Percentiles rank a stretch among this genome's conserved stretches.
These are phyloP conservation scores for Drosophila barbarae DNA, from an alignment of 2,888 invertebrate genomes.

Conservation along the genomic window DNA sequence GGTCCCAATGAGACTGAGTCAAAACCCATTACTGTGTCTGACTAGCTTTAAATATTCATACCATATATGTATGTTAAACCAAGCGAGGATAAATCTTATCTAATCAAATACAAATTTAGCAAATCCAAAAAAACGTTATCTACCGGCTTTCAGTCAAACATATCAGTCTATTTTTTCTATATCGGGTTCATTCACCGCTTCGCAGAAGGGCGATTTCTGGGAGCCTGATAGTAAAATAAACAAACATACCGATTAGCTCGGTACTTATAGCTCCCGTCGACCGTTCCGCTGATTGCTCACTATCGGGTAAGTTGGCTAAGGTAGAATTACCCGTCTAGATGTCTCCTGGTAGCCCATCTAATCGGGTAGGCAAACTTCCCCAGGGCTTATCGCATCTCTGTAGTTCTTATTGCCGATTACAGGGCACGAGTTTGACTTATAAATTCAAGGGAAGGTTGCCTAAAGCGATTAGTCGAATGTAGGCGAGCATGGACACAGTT, in stretches of 20 bases:
- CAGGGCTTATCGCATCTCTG: neutral
- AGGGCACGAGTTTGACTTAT: neutral
- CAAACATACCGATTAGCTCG: neutral
- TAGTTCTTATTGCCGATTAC: neutral
- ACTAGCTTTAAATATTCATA: neutral
- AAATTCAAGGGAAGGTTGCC: too few species aligned
- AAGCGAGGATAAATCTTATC: neutral
- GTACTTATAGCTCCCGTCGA: neutral
- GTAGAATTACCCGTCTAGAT: neutral
- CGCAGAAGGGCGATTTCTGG: slow-evolving; percentile 9
- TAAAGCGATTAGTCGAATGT: neutral
- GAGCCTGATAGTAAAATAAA: neutral
- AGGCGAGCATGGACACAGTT: neutral
- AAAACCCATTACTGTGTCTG: neutral
- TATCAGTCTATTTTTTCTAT: neutral
- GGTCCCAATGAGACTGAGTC: neutral
- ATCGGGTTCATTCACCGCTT: slow-evolving; percentile 5
- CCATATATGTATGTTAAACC: neutral
- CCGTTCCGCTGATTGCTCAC: slow-evolving; percentile 2
- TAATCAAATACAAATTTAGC: neutral
- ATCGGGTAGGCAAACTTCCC: neutral
- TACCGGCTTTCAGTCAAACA: neutral
- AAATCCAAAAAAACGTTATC: neutral
- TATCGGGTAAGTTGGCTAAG: slow-evolving; percentile 1
- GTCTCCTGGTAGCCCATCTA: slow-evolving; percentile 10